These are phyloP conservation scores for Folsomia manolachei DNA, from an alignment of 2,888 invertebrate species.

Conservation along the genomic window DNA sequence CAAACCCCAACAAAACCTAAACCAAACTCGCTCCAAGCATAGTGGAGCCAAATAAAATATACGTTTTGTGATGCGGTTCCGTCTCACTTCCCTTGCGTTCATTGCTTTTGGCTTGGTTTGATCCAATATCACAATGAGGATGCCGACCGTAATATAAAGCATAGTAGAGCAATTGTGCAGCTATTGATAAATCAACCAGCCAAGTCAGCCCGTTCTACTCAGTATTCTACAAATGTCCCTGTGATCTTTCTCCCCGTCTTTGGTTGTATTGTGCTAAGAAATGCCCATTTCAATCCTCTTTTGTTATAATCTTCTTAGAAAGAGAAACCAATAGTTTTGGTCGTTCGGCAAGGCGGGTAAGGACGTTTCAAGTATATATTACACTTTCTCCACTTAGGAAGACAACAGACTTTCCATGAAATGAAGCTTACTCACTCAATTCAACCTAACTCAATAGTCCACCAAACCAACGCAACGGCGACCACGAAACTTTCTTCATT, in stretches of 20 bases:
- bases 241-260: not conserved
- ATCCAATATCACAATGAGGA: not conserved
- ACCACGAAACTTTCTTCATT: not conserved
- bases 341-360: not conserved
- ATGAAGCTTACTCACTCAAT: not conserved
- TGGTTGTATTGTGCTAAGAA: not conserved
- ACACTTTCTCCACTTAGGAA: not conserved
- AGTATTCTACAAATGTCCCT: not conserved
- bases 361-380: not conserved
- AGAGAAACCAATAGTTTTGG: not conserved
- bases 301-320: not conserved
- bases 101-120: not conserved
- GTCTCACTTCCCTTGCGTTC: not conserved
- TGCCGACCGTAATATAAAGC: not conserved
- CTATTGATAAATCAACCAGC: constrained; percentile 6
- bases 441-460: not conserved
- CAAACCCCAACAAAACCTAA: not conserved
- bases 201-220: constrained; percentile 1
- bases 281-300: not conserved
- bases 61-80: not conserved
- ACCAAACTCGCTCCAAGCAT: not conserved
- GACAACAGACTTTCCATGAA: not conserved
- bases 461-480: not conserved
- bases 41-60: not conserved
- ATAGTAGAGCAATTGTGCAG: not conserved